phyloP scores from a whole-genome alignment of 2,113 vertebrate genomes.

The Ibidorhyncha struthersii region DNA sequence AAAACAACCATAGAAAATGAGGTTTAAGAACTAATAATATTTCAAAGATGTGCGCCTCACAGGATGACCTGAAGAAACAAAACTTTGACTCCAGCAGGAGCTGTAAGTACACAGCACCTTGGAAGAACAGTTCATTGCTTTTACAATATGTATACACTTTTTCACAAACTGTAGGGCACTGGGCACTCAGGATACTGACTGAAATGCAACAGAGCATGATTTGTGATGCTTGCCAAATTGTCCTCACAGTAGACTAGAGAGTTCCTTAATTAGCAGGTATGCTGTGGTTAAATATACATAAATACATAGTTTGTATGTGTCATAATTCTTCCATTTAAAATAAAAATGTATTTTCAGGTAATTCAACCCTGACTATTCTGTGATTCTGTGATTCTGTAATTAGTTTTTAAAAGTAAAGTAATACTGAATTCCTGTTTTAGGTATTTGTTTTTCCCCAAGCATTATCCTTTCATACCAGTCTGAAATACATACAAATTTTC shows the following conservation, averaged over 20 bases:
- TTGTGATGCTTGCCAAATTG: background rate
- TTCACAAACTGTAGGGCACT: background rate
- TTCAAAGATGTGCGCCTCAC: accelerated
- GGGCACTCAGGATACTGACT: background rate
- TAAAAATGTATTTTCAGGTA: background rate
- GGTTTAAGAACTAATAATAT: background rate
- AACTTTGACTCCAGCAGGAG: background rate
- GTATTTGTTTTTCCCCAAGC: background rate
- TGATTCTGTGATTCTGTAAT: too few species aligned
- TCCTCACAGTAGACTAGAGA: background rate
- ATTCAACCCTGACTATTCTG: too few species aligned
- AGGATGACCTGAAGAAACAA: background rate
- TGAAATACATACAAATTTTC: background rate
- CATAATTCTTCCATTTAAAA: background rate
- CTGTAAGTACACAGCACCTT: background rate
- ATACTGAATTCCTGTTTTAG: background rate
- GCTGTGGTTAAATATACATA: background rate
- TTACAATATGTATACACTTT: background rate
- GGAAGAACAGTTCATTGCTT: background rate
- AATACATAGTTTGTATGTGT: background rate
- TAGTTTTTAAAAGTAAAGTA: background rate
- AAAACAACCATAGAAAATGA: background rate
- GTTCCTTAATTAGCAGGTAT: background rate
- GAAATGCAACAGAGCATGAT: background rate
- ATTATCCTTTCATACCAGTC: background rate